Percentiles rank a stretch among this genome's conserved stretches.
phyloP scores from a whole-genome alignment of 2,888 invertebrate genomes.

The Chrysotoxum bicinctum region DNA sequence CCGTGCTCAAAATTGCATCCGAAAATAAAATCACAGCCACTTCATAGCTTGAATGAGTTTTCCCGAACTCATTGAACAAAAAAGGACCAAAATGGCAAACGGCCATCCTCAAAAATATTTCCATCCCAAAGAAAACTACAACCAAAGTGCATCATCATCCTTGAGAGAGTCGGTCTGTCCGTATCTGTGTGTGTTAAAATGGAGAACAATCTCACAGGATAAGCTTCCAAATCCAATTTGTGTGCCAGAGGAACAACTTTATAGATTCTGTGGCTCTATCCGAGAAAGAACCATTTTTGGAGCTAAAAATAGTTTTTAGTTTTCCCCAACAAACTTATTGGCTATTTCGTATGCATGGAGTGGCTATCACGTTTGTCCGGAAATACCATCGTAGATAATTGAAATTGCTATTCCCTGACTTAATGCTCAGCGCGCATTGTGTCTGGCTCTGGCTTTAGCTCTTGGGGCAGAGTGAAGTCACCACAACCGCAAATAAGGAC shows the following conservation, averaged over 20 bases:
- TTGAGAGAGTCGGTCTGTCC: background rate
- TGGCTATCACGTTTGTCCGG: constrained; percentile 27
- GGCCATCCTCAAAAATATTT: constrained; percentile 3
- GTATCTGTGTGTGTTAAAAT: background rate
- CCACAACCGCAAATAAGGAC: constrained; percentile 35
- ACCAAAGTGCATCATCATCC: background rate
- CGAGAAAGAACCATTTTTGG: background rate
- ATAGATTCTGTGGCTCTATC: background rate
- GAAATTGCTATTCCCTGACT: constrained; percentile 45
- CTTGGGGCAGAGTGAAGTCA: background rate
- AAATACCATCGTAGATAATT: constrained; percentile 46
- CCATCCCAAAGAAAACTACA: background rate
- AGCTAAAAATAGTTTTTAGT: constrained; percentile 48
- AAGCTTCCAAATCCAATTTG: constrained; percentile 56
- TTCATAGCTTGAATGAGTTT: background rate
- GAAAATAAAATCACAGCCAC: constrained; percentile 12
- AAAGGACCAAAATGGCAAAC: constrained; percentile 7
- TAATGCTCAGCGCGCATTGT: constrained; percentile 5
- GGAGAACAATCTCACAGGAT: constrained; percentile 37
- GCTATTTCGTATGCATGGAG: constrained; percentile 40
- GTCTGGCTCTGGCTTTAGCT: constrained; percentile 8
- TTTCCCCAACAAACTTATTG: constrained; percentile 27
- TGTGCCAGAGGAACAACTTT: background rate
- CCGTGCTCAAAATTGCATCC: background rate
- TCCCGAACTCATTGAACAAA: background rate